Evolutionary conservation across 1,140 invertebrate genomes (phyloP).

Genomic region (Diprion similis): DNA sequence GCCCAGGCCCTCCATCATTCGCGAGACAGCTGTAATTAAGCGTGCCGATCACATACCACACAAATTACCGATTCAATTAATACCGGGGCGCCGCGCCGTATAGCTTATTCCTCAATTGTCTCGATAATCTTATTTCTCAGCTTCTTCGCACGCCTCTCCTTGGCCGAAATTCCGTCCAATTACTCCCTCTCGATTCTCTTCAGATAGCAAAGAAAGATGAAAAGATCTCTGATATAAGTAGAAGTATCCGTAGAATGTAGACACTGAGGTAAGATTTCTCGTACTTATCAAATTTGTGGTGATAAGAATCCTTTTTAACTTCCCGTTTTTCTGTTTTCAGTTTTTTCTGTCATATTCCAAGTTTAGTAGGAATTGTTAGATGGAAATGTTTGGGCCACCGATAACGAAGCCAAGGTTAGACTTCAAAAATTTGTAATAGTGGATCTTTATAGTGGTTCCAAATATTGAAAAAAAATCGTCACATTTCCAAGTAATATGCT

Average conservation of each 20-base stretch:
- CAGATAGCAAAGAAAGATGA: no score
- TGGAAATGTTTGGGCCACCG: no score
- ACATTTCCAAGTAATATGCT: no score
- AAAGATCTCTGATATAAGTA: no score
- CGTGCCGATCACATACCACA: conserved; percentile 22
- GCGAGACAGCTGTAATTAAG: conserved; percentile 32
- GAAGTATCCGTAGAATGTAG: not conserved
- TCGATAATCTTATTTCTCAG: conserved; percentile 4
- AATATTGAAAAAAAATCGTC: no score
- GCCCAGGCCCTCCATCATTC: conserved; percentile 12
- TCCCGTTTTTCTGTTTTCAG: no score
- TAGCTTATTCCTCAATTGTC: conserved; percentile 8
- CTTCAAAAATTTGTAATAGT: no score
- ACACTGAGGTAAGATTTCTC: not conserved
- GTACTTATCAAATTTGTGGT: not conserved
- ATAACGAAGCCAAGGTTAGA: no score
- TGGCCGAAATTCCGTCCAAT: not conserved
- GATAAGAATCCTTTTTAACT: not conserved
- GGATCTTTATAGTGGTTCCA: no score
- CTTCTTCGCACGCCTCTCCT: not conserved
- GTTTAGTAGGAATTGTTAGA: no score
- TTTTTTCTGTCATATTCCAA: no score
- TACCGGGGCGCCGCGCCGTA: conserved; percentile 17
- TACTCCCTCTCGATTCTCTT: not conserved
- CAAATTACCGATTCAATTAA: conserved; percentile 40